A percentile compares a stretch with the other conserved stretches of the same genome.
These are phyloP conservation scores for Hirtodrosophila cameraria DNA, from an alignment of 2,888 invertebrate species.

Conservation along the genomic window DNA sequence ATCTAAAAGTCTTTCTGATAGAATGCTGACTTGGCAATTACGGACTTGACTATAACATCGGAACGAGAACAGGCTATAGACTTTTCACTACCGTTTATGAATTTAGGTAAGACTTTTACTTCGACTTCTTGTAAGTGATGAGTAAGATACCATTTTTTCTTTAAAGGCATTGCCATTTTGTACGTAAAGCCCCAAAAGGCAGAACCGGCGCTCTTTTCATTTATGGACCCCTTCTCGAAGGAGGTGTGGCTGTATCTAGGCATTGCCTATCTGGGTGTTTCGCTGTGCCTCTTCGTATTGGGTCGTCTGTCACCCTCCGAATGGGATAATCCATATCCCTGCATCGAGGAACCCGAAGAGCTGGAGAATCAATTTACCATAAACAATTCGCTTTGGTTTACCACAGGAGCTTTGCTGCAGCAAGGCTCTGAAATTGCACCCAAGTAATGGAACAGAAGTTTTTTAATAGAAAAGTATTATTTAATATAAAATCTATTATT, in stretches of 20 bases:
- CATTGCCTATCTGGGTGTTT: slow-evolving; percentile 70
- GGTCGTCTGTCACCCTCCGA: slow-evolving; percentile 93
- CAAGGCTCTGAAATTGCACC: slow-evolving; percentile 95
- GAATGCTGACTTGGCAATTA: slow-evolving; percentile 94
- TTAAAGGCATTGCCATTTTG: slow-evolving; percentile 92
- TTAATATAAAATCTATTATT: slow-evolving; percentile 70
- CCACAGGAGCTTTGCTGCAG: slow-evolving; percentile 92
- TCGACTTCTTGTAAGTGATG: background rate
- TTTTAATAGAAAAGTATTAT: slow-evolving; percentile 43
- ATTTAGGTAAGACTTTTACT: slow-evolving; percentile 86
- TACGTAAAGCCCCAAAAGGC: slow-evolving; percentile 93
- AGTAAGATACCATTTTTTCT: background rate
- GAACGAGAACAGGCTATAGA: slow-evolving; percentile 94
- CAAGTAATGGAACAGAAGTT: slow-evolving; percentile 85
- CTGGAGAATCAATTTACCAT: slow-evolving; percentile 93
- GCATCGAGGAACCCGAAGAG: slow-evolving; percentile 92
- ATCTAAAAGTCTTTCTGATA: background rate
- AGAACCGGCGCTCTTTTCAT: slow-evolving; percentile 94
- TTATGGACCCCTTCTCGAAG: slow-evolving; percentile 94
- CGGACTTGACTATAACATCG: slow-evolving; percentile 94
- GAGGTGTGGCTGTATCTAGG: slow-evolving; percentile 94
- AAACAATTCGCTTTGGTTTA: slow-evolving; percentile 94
- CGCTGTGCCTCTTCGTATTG: slow-evolving; percentile 89
- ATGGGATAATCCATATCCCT: slow-evolving; percentile 94
- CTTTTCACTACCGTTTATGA: slow-evolving; percentile 98